Conservation (phyloP, 1,140 invertebrate genomes). For the Metaphire vulgaris region DNA sequence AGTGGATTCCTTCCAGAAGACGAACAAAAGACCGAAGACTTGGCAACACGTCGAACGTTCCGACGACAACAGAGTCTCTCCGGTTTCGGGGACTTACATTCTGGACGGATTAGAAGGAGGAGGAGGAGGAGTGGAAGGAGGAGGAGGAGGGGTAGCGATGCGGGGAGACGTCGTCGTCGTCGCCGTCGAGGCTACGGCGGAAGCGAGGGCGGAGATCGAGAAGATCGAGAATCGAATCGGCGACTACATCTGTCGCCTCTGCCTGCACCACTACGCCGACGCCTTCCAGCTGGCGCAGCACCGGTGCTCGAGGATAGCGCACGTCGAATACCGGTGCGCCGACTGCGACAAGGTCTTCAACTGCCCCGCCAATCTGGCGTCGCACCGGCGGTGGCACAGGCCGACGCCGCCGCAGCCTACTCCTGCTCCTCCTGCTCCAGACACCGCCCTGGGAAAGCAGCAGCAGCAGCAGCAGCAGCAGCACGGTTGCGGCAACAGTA, state of each 20-base stretch:
- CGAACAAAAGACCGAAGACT: too few relatives aligned
- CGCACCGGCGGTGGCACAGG: slow-evolving; percentile 94
- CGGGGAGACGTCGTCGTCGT: too few relatives aligned
- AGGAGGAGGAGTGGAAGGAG: slow-evolving; percentile 63
- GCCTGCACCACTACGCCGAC: slow-evolving; percentile 83
- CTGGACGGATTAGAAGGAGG: slow-evolving; percentile 51
- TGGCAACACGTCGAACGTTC: too few relatives aligned
- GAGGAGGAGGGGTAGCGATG: slow-evolving; percentile 73
- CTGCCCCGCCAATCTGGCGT: too few relatives aligned
- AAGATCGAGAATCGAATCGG: slow-evolving; percentile 96
- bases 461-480: too few relatives aligned
- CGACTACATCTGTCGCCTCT: slow-evolving; percentile 89
- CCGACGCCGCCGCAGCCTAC: too few relatives aligned
- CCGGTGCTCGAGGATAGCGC: slow-evolving; percentile 89
- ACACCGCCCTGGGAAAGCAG: too few relatives aligned
- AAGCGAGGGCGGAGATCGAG: slow-evolving; percentile 83
- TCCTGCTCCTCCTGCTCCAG: too few relatives aligned
- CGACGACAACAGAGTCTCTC: slow-evolving; percentile 92
- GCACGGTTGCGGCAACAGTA: too few relatives aligned
- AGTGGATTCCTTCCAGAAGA: too few relatives aligned
- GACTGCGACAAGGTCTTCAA: too few relatives aligned
- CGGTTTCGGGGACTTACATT: slow-evolving; percentile 94
- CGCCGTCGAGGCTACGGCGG: slow-evolving; percentile 91
- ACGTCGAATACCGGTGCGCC: slow-evolving; percentile 95
- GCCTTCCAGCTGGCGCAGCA: slow-evolving; percentile 94